phyloP scores from a whole-genome alignment of 2,113 vertebrate genomes.

The Centropus bengalensis region DNA sequence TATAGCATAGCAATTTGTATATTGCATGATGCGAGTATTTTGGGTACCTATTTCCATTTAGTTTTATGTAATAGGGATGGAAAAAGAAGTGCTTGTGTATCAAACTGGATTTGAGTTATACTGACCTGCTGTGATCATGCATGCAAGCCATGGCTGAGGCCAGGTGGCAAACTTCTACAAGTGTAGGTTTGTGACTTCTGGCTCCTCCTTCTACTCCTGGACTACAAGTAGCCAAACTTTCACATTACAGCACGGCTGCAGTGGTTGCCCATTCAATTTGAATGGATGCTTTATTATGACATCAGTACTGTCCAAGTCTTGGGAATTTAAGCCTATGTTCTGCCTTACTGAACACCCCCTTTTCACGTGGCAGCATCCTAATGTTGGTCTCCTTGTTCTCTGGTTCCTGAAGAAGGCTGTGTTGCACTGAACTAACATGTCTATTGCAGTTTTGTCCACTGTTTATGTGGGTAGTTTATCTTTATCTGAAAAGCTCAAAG shows the following conservation, averaged over 20 bases:
- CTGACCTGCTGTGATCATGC: not conserved
- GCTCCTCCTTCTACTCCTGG: not conserved
- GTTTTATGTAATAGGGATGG: not conserved
- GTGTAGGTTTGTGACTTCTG: not conserved
- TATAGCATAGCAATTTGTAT: not conserved
- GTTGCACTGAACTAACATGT: not conserved
- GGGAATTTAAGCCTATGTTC: not conserved
- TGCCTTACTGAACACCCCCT: not conserved
- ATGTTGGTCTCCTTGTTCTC: not conserved
- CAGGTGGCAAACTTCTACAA: not conserved
- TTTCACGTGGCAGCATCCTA: not conserved
- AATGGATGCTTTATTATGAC: not conserved
- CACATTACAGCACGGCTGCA: not conserved
- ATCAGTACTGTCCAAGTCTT: not conserved
- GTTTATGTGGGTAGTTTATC: not conserved
- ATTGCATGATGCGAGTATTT: not conserved
- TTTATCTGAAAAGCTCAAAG: not conserved
- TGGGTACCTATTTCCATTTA: not conserved
- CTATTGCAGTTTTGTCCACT: not conserved
- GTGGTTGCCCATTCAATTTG: not conserved
- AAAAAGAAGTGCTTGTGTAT: not conserved
- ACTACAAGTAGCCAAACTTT: not conserved
- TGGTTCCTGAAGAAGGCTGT: not conserved
- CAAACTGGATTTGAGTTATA: not conserved
- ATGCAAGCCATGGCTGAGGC: not conserved